phyloP scores from a whole-genome alignment of 2,797 vertebrate species.

The Hoplostethus mediterraneus region DNA sequence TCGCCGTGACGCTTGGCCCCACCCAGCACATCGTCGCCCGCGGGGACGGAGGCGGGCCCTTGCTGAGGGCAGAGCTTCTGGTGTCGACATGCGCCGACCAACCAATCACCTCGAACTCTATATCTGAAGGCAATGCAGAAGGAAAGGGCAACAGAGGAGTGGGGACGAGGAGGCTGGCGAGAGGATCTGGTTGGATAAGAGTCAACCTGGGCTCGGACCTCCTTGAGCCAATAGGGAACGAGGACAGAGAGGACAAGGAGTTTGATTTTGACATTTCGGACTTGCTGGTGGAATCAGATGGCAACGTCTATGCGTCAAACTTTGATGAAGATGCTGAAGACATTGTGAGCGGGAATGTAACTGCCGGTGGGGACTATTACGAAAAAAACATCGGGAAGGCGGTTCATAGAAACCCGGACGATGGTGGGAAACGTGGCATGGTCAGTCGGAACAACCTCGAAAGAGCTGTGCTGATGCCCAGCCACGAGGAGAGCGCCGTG shows the following conservation, averaged over 20 bases:
- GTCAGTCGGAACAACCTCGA: constrained; percentile 67
- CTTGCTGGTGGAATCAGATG: constrained; percentile 66
- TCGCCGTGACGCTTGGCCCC: constrained; percentile 66
- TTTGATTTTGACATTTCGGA: constrained; percentile 73
- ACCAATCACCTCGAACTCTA: constrained; percentile 57
- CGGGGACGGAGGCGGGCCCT: constrained; percentile 82
- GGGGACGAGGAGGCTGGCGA: constrained; percentile 63
- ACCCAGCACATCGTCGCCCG: constrained; percentile 74
- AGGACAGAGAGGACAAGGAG: constrained; percentile 51
- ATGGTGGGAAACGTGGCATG: constrained; percentile 27
- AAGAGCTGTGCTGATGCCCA: constrained; percentile 70
- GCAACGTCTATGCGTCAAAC: constrained; percentile 55
- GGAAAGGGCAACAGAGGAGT: constrained; percentile 17
- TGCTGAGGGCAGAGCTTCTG: constrained; percentile 79
- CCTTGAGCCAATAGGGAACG: constrained; percentile 55
- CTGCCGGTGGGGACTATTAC: constrained; percentile 39
- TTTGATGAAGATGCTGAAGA: constrained; percentile 40
- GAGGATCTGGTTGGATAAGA: constrained; percentile 84
- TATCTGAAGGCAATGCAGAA: constrained; percentile 39
- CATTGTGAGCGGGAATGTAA: constrained; percentile 19
- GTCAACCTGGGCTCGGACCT: constrained; percentile 78
- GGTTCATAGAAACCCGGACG: constrained; percentile 17
- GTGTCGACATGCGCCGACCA: constrained; percentile 69
- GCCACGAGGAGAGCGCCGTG: constrained; percentile 59
- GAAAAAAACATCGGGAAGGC: constrained; percentile 31